Evolutionary conservation across 2,797 vertebrate genomes (phyloP).

Genomic region (Amphiprion clarkii): DNA sequence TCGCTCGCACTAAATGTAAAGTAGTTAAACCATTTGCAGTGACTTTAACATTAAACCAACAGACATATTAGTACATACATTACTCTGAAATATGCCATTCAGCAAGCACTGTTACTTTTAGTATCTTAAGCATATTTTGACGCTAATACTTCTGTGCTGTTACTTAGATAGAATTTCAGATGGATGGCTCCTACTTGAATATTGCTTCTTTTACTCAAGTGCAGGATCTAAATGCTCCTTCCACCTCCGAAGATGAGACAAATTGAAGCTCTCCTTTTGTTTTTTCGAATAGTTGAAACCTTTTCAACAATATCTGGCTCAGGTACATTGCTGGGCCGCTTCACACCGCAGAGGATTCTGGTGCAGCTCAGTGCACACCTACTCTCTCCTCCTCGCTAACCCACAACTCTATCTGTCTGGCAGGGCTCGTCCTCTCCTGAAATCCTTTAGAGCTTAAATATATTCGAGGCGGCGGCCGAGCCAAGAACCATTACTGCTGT

Average conservation of each 20-base stretch:
- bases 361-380: slow-evolving; percentile 53
- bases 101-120: too few species aligned
- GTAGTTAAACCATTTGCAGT: too few species aligned
- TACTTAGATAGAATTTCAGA: too few species aligned
- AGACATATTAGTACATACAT: too few species aligned
- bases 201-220: too few species aligned
- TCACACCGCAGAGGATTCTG: slow-evolving; percentile 49
- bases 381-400: slow-evolving; percentile 44
- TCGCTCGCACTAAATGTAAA: too few species aligned
- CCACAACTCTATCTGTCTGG: slow-evolving; percentile 51
- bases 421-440: slow-evolving; percentile 36
- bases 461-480: slow-evolving; percentile 52
- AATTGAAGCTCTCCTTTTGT: slow-evolving; percentile 2
- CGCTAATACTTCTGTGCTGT: too few species aligned
- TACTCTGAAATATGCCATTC: too few species aligned
- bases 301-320: slow-evolving; percentile 25
- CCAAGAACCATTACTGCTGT: slow-evolving; percentile 68
- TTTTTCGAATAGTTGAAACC: slow-evolving; percentile 26
- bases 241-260: slow-evolving; percentile 8
- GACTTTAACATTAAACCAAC: too few species aligned
- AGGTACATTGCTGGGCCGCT: slow-evolving; percentile 21
- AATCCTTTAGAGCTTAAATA: slow-evolving; percentile 64
- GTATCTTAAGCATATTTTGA: too few species aligned
- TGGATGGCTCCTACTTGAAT: too few species aligned
- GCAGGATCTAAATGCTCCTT: too few species aligned